phyloP scores from a whole-genome alignment of 2,113 vertebrate genomes.

The Chinchilla lanigera region DNA sequence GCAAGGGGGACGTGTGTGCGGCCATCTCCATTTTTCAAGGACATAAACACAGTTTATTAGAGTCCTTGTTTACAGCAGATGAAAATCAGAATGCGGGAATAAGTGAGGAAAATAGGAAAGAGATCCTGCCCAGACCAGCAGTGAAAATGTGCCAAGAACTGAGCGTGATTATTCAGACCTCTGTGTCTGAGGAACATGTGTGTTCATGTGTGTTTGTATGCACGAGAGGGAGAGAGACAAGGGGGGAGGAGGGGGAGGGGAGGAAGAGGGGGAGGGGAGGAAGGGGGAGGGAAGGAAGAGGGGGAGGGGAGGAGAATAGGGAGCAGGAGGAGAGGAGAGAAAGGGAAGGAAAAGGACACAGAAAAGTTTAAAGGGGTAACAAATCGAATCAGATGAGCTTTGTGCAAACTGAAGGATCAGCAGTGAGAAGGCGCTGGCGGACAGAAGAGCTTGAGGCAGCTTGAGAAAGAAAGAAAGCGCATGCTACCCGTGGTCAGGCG shows the following conservation, averaged over 20 bases:
- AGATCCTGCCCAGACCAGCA: neutral
- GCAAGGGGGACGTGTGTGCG: neutral
- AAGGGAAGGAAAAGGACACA: neutral
- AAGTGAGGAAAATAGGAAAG: neutral
- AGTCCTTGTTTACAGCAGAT: neutral
- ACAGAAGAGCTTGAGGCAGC: neutral
- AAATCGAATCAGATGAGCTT: neutral
- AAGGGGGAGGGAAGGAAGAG: neutral
- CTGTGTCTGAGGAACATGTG: neutral
- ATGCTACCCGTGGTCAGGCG: accelerated
- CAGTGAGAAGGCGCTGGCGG: neutral
- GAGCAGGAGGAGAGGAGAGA: too few relatives aligned
- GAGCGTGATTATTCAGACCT: neutral
- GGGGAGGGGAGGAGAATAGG: too few relatives aligned
- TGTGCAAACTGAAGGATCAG: neutral
- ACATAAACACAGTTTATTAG: neutral
- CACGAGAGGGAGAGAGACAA: accelerated
- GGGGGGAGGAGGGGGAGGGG: accelerated
- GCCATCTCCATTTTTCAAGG: neutral
- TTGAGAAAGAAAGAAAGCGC: accelerated
- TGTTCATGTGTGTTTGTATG: too few relatives aligned
- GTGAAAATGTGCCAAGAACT: neutral
- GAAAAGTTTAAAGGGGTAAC: neutral
- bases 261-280: neutral
- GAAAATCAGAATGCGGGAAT: neutral